These are phyloP conservation scores for Neria commutata DNA, from an alignment of 2,888 invertebrate genomes.

Conservation along the genomic window DNA sequence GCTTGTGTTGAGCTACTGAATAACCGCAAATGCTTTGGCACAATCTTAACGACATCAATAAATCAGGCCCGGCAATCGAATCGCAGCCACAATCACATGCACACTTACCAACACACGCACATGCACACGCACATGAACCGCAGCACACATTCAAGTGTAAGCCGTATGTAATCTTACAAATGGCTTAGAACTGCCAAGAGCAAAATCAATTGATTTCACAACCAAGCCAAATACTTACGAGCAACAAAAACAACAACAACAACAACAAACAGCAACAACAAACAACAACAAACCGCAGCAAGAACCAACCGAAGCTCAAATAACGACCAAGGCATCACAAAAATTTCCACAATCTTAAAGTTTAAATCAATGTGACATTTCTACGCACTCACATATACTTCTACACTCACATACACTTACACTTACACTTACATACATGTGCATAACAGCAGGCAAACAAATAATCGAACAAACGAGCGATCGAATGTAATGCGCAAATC, in stretches of 20 bases:
- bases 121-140: not conserved
- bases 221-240: not conserved
- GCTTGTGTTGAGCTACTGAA: too few relatives aligned
- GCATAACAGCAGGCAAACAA: too few relatives aligned
- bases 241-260: not conserved
- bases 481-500: too few relatives aligned
- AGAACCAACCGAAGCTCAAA: not conserved
- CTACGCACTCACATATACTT: too few relatives aligned
- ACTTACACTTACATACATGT: not conserved
- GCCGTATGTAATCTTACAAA: not conserved
- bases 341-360: too few relatives aligned
- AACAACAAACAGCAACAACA: not conserved
- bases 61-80: too few relatives aligned
- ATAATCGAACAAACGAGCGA: too few relatives aligned
- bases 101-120: not conserved
- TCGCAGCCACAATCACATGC: constrained; percentile 20
- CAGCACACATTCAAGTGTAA: not conserved
- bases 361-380: not conserved
- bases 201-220: constrained; percentile 1
- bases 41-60: too few relatives aligned
- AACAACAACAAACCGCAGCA: not conserved
- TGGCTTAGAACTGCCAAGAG: too few relatives aligned
- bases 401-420: not conserved
- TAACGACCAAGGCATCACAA: too few relatives aligned
- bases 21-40: too few relatives aligned